Conservation (phyloP, 2,113 vertebrate species). For the Vanacampus margaritifer region DNA sequence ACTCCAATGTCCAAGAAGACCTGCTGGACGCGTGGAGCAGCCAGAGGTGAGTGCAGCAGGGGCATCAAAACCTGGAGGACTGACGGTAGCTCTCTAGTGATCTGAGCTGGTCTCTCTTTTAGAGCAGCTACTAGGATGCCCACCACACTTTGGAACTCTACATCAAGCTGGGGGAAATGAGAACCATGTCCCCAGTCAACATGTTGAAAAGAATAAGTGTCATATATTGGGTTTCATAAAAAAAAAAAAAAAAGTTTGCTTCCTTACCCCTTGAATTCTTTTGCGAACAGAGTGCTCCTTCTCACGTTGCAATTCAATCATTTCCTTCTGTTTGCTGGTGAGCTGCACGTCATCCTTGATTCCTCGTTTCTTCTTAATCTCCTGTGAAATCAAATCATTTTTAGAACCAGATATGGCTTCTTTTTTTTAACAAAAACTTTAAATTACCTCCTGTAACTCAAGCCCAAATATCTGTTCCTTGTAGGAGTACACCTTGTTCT, state of each 20-base stretch:
- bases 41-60: slow-evolving; percentile 86
- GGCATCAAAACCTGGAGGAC: slow-evolving; percentile 83
- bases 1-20: slow-evolving; percentile 83
- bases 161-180: slow-evolving; percentile 77
- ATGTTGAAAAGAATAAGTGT: not conserved
- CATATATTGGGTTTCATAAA: not conserved
- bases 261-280: slow-evolving; percentile 77
- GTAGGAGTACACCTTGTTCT: slow-evolving; percentile 97
- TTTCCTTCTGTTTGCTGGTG: slow-evolving; percentile 93
- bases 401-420: not conserved
- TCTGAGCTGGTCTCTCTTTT: slow-evolving; percentile 74
- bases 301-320: slow-evolving; percentile 87
- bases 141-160: slow-evolving; percentile 78
- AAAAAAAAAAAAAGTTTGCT: not conserved
- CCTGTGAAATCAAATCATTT: slow-evolving; percentile 64
- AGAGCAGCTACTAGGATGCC: slow-evolving; percentile 80
- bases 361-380: slow-evolving; percentile 95
- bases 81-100: slow-evolving; percentile 84
- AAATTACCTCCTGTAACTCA: slow-evolving; percentile 90
- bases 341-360: slow-evolving; percentile 94
- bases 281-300: slow-evolving; percentile 84
- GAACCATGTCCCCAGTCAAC: not conserved
- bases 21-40: slow-evolving; percentile 81
- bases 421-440: too few relatives aligned
- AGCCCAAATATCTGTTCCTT: slow-evolving; percentile 98